Evolutionary conservation across 2,888 invertebrate species (phyloP).

Genomic region (Dynastes tityus): DNA sequence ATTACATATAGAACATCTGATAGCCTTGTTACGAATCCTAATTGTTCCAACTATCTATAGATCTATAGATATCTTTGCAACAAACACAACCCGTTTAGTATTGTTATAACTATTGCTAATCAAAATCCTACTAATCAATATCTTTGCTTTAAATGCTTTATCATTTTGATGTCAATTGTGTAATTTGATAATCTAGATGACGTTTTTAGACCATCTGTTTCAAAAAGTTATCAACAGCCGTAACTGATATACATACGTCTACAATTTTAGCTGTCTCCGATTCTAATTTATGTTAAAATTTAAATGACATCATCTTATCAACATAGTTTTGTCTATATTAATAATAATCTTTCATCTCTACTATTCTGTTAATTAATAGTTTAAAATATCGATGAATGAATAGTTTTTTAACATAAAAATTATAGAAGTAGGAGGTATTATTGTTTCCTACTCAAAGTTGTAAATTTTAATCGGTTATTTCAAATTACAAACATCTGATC

Average conservation of each 20-base stretch:
- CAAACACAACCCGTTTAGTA: neutral
- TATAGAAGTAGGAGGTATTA: too few species aligned
- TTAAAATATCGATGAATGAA: too few species aligned
- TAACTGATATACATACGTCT: neutral
- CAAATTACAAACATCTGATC: too few species aligned
- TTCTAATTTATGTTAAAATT: too few species aligned
- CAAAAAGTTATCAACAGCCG: slow-evolving; percentile 23
- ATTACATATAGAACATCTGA: neutral
- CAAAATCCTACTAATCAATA: slow-evolving; percentile 34
- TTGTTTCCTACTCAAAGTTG: too few species aligned
- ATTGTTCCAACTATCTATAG: neutral
- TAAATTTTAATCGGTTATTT: too few species aligned
- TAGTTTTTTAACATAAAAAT: too few species aligned
- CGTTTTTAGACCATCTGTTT: slow-evolving; percentile 41
- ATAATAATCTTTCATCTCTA: too few species aligned
- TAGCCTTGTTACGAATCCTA: neutral
- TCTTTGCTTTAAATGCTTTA: slow-evolving; percentile 42
- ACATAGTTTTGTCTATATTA: too few species aligned
- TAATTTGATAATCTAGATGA: slow-evolving; percentile 44
- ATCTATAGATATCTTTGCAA: neutral
- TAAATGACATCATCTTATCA: too few species aligned
- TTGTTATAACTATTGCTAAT: slow-evolving; percentile 1
- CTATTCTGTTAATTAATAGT: too few species aligned
- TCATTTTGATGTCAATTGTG: slow-evolving; percentile 42
- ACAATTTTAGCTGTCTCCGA: neutral